Conservation (phyloP, 2,113 vertebrate species). For the Zingel zingel region DNA sequence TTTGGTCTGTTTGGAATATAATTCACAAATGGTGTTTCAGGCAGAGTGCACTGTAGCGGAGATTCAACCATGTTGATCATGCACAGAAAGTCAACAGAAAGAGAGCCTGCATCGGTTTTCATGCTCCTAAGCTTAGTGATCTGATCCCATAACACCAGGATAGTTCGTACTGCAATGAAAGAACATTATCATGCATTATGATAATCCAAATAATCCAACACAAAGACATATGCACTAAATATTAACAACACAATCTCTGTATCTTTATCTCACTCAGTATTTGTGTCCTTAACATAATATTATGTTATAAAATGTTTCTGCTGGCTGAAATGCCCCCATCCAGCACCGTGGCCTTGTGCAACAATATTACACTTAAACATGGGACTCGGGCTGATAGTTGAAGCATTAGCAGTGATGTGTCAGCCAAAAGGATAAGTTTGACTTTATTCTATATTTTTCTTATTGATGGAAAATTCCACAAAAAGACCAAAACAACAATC, state of each 20-base stretch:
- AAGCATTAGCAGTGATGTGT: neutral
- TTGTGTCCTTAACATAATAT: slow-evolving; percentile 27
- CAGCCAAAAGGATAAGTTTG: neutral
- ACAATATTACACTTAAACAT: slow-evolving; percentile 21
- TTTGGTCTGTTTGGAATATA: slow-evolving; percentile 55
- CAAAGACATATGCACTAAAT: slow-evolving; percentile 62
- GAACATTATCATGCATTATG: slow-evolving; percentile 76
- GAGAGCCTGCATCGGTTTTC: slow-evolving; percentile 59
- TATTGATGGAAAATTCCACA: neutral
- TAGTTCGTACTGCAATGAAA: slow-evolving; percentile 55
- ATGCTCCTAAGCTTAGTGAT: slow-evolving; percentile 55
- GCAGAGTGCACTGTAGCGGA: neutral
- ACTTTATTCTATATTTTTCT: neutral
- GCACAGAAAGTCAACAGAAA: slow-evolving; percentile 51
- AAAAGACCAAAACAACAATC: neutral
- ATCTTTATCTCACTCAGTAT: slow-evolving; percentile 40
- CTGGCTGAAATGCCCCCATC: neutral
- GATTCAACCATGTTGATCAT: slow-evolving; percentile 39
- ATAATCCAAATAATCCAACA: slow-evolving; percentile 81
- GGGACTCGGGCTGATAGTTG: neutral
- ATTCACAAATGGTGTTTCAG: slow-evolving; percentile 41
- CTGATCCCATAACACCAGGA: slow-evolving; percentile 61
- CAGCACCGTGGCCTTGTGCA: slow-evolving; percentile 35
- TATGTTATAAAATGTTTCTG: slow-evolving; percentile 41
- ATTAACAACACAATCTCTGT: slow-evolving; percentile 67